Evolutionary conservation across 2,888 invertebrate genomes (phyloP), one percentile per base, ranked within the genome.

Genomic region (Tinea trinotella): DNA sequence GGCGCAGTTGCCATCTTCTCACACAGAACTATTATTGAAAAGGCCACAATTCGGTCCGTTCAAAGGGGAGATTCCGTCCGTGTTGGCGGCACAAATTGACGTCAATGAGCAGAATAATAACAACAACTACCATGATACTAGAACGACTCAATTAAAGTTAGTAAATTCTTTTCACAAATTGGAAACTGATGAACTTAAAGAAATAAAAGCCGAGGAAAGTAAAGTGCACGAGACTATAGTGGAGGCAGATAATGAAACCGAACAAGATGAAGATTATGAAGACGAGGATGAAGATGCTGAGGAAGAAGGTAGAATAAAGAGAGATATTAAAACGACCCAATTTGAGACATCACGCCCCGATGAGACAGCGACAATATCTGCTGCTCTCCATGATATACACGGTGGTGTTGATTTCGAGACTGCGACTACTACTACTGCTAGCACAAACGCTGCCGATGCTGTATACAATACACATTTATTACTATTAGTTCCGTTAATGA

Each of bases 1-100:
- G 0, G 85, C 84, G 61, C 62, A 85, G 9, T 80, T 83, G 4
- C 71, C 76, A 10, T n/a, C n/a, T n/a, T n/a, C n/a, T n/a, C 78
- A 70, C 54, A 67, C 90, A 0, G 89, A 92, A 54, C 76, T 90
- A 36, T 74, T 92, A 1, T 84, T 91, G 52, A 89, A 89, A 62
- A 88, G 88, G 19, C 93, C 94, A 1, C 94, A 94, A 66, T 92
- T 92, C 60, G 91, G 90, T 0, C 91, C 91, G 1, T 94, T 91
- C 61, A 89, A 86, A 62, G 94, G 93, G 0, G 92, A 93, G 65
- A 85, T 92, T 4, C 93, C 93, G 20, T 71, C 80, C 9, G 66
- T 72, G 17, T 65, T 82, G 4, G 68, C 64, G 22, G 52, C 15
- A 1, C 19, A 24, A 40, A 10, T 55, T 4, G 36, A 9, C 17